These are phyloP conservation scores for Chaetodon trifasciatus DNA, from an alignment of 2,797 vertebrate species.

Conservation along the genomic window DNA sequence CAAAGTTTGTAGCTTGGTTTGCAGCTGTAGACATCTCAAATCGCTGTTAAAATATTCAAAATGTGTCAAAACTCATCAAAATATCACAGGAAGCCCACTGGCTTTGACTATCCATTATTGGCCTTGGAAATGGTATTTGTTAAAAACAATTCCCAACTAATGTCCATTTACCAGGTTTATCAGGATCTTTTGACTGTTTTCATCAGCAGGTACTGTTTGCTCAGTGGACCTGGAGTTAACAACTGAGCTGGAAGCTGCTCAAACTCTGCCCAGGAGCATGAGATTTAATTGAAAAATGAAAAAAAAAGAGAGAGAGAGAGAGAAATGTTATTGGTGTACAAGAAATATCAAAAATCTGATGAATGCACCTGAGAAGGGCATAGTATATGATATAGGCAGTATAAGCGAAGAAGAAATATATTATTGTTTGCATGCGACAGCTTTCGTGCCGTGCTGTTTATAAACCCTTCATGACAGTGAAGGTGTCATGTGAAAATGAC, in stretches of 20 bases:
- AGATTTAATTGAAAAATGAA: no score
- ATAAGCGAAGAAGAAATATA: neutral
- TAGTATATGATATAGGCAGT: no score
- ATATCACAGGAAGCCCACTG: neutral
- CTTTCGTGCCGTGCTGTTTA: neutral
- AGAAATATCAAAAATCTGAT: no score
- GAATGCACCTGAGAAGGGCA: no score
- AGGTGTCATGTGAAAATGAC: conserved; percentile 6
- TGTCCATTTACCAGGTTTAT: neutral
- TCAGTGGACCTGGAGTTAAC: no score
- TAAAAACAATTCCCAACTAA: neutral
- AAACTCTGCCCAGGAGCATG: no score
- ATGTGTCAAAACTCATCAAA: neutral
- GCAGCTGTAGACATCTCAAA: neutral
- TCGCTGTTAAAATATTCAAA: neutral
- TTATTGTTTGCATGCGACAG: neutral
- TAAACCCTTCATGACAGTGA: neutral
- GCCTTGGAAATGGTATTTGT: neutral
- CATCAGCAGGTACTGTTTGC: no score
- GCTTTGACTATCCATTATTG: neutral
- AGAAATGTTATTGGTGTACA: no score
- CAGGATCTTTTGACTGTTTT: no score
- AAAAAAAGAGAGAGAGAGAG: no score
- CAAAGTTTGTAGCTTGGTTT: neutral
- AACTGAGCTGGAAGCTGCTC: no score